Evolutionary conservation across 2,113 vertebrate genomes (phyloP), one percentile per base, ranked within the genome.

Genomic region (Menura novaehollandiae): DNA sequence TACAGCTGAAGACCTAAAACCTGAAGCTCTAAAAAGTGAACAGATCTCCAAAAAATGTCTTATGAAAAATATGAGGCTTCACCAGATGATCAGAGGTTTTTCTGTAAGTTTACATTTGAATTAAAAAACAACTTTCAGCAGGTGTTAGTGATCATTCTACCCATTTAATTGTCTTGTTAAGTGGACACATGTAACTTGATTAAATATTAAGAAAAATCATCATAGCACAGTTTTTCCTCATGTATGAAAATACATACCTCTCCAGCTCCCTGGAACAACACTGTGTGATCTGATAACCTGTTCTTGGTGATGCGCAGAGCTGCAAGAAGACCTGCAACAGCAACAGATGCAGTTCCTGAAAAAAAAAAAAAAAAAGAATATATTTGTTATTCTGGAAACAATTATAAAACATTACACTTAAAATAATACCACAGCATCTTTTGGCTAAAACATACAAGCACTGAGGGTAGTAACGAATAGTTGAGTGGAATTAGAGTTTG

Each of bases 181-280:
- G 8, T 47, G 18, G 32, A 82, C 21, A 60, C 4, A 28, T 28
- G 7, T 46, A 85, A 66, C 12, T 53, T 33, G 32, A 75, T 62
- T 66, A 83, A 77, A 71, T 51, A 55, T 17, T n/a, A 75, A 32
- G 43, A 39, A 52, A 71, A 51, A 23, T 39, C 18, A 77, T 46
- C 39, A 74, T 0, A 63, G 8, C 15, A 77, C 4, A 74, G 5
- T 44, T 69, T 78, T 62, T 75, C 22, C 18, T 78, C 14, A 16
- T 56, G 28, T 26, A 68, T 27, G 88, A 85, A 82, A 67, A 43
- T 6, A 88, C 43, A 26, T 96, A 99, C 99, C 98, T 99, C 99
- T 74, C 99, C 99, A 93, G 99, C 99, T 89, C 99, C 99, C 97
- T 99, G 99, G 97, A 99, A 99, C 56, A 99, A 94, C 22, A 99